A percentile compares a stretch with the other conserved stretches of the same genome.
Conservation (phyloP, 2,888 invertebrate genomes). For the Ypsolopha scabrella region DNA sequence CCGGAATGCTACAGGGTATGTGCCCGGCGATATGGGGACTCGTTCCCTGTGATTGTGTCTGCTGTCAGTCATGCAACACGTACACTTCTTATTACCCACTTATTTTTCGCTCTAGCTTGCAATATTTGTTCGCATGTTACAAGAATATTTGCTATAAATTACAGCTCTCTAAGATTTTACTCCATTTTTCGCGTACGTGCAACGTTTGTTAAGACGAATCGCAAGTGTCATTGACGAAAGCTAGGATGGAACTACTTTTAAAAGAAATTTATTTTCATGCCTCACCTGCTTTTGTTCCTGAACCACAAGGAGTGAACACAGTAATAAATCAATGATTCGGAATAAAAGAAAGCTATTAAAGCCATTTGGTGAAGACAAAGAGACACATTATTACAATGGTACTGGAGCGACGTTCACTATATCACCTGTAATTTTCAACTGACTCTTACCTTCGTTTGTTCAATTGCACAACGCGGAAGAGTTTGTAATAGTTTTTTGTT, state of each 20-base stretch:
- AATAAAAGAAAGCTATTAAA: constrained; percentile 60
- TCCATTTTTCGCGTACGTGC: not conserved
- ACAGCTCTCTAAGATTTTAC: constrained; percentile 1
- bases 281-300: constrained; percentile 30
- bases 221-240: constrained; percentile 6
- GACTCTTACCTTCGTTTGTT: constrained; percentile 31
- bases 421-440: constrained; percentile 64
- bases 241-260: constrained; percentile 11
- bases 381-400: constrained; percentile 53
- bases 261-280: constrained; percentile 18
- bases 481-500: constrained; percentile 45
- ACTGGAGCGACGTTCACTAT: constrained; percentile 50
- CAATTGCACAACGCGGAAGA: constrained; percentile 59
- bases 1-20: constrained; percentile 38
- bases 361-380: constrained; percentile 41
- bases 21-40: constrained; percentile 49
- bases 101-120: constrained; percentile 7
- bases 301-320: constrained; percentile 25
- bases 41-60: constrained; percentile 48
- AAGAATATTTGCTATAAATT: constrained; percentile 2
- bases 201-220: not conserved
- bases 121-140: constrained; percentile 6
- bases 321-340: constrained; percentile 56
- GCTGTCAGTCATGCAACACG: constrained; percentile 37
- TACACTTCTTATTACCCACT: constrained; percentile 33